Percentiles rank a stretch among this genome's conserved stretches.
Conservation (phyloP, 2,113 vertebrate genomes). For the Pedetes capensis region DNA sequence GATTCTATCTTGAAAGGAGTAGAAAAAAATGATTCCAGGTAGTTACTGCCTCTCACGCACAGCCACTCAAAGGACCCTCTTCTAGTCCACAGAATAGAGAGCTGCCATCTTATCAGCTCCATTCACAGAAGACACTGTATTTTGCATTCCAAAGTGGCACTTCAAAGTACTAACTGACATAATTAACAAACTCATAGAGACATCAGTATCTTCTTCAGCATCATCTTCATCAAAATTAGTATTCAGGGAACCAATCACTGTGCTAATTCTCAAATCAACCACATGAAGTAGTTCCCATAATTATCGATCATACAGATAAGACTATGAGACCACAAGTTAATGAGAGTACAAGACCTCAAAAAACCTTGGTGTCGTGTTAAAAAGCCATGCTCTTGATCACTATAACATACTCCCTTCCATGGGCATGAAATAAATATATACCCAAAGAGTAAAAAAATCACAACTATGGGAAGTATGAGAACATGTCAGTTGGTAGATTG, state of each 20-base stretch:
- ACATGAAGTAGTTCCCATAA: neutral
- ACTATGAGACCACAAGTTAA: neutral
- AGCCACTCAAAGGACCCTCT: neutral
- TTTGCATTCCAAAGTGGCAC: neutral
- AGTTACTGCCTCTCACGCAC: neutral
- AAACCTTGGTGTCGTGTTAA: neutral
- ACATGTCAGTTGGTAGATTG: neutral
- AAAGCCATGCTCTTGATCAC: neutral
- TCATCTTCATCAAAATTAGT: neutral
- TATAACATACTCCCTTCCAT: neutral
- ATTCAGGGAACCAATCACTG: neutral
- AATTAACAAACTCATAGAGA: neutral
- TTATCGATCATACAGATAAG: neutral
- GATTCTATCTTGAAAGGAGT: constrained; percentile 41
- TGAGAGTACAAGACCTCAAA: neutral
- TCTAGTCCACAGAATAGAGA: neutral
- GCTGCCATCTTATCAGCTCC: neutral
- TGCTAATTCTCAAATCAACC: neutral
- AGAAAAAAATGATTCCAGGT: neutral
- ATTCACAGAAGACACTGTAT: neutral
- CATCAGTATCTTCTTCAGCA: neutral
- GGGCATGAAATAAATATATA: neutral
- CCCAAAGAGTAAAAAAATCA: neutral
- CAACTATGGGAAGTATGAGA: neutral
- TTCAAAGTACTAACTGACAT: neutral